These are phyloP conservation scores for Dione juno DNA, from an alignment of 2,888 invertebrate species.

Conservation along the genomic window DNA sequence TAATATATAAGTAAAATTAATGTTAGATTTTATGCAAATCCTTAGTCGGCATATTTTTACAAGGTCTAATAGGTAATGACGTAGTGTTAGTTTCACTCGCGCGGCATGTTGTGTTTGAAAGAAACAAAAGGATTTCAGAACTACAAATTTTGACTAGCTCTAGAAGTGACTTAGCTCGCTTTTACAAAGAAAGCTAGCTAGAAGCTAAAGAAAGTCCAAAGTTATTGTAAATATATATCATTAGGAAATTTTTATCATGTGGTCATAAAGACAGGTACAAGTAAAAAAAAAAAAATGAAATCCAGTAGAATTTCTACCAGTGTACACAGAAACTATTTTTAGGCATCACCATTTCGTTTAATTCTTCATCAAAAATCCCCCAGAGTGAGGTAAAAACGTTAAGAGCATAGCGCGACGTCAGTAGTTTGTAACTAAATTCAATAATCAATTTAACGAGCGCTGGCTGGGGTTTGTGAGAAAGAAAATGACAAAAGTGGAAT, in stretches of 20 bases:
- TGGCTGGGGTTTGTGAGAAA: conserved; percentile 34
- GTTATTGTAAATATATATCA: too few species aligned
- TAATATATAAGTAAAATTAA: background rate
- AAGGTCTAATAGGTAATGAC: conserved; percentile 12
- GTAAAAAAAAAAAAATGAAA: background rate
- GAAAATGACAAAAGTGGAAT: conserved; percentile 26
- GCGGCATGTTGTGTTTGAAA: background rate
- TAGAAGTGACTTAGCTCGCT: too few species aligned
- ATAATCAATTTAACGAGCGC: conserved; percentile 76
- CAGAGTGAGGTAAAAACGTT: conserved; percentile 60
- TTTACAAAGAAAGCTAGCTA: too few species aligned
- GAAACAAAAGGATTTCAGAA: background rate
- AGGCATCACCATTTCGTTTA: conserved; percentile 32
- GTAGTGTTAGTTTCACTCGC: background rate
- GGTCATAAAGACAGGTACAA: too few species aligned
- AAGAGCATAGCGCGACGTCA: conserved; percentile 59
- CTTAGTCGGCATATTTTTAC: conserved; percentile 18
- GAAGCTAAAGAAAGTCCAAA: too few species aligned
- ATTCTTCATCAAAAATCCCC: conserved; percentile 52
- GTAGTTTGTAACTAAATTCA: conserved; percentile 80
- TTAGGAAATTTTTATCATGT: too few species aligned
- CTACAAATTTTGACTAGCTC: too few species aligned
- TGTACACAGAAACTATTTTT: conserved; percentile 6
- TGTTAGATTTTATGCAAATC: conserved; percentile 14
- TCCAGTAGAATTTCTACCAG: background rate